Conservation (phyloP, 2,113 vertebrate genomes). For the Salvelinus alpinus region DNA sequence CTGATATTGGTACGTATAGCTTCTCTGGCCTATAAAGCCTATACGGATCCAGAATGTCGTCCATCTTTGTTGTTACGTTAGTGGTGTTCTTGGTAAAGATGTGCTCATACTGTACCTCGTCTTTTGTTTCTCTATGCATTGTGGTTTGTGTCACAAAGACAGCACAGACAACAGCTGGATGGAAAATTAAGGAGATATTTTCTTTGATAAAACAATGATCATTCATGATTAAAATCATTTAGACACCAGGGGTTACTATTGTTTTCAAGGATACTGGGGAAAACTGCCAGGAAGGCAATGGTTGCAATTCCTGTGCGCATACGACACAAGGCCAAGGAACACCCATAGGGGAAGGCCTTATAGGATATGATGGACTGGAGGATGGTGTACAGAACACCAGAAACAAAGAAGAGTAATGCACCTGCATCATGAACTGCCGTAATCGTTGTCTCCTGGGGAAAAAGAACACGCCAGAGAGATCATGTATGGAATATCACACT, state of each 20-base stretch:
- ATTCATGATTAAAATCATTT: not conserved
- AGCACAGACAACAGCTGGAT: slow-evolving; percentile 78
- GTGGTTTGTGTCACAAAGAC: slow-evolving; percentile 70
- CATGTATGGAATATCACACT: not conserved
- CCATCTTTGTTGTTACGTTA: not conserved
- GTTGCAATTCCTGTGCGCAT: slow-evolving; percentile 70
- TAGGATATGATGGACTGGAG: slow-evolving; percentile 83
- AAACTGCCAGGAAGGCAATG: slow-evolving; percentile 72
- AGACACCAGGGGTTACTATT: not conserved
- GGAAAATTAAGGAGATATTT: slow-evolving; percentile 67
- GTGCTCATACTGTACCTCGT: slow-evolving; percentile 74
- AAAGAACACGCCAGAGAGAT: slow-evolving; percentile 13
- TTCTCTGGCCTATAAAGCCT: not conserved
- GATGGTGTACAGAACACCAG: slow-evolving; percentile 77
- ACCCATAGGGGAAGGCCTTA: slow-evolving; percentile 72
- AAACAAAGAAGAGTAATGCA: slow-evolving; percentile 83
- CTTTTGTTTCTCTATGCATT: slow-evolving; percentile 77
- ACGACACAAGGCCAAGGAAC: slow-evolving; percentile 61
- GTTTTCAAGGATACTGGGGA: slow-evolving; percentile 90
- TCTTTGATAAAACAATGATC: too few species aligned
- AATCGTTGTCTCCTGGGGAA: slow-evolving; percentile 80
- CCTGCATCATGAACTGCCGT: slow-evolving; percentile 79
- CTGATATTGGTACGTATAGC: not conserved
- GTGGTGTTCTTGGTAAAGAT: not conserved
- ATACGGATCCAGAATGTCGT: not conserved